Conservation (phyloP, 2,113 vertebrate genomes). For the Sialia sialis region DNA sequence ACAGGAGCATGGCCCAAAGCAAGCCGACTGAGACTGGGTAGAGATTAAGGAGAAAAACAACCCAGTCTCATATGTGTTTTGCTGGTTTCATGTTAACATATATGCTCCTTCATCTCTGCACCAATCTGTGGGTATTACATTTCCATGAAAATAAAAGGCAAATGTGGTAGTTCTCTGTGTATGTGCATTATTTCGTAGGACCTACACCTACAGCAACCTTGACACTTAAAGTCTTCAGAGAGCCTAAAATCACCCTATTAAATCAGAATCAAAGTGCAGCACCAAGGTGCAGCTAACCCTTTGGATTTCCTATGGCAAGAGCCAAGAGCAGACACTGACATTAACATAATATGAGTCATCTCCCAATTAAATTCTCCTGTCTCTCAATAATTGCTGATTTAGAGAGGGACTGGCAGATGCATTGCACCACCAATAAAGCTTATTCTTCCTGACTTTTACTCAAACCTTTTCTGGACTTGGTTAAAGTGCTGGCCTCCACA, state of each 20-base stretch:
- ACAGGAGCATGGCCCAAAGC: rapidly evolving
- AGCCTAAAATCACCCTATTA: neutral
- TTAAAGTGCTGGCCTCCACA: neutral
- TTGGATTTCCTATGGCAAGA: neutral
- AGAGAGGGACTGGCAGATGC: neutral
- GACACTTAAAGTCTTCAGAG: neutral
- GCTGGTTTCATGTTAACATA: neutral
- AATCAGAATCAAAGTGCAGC: neutral
- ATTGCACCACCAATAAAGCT: neutral
- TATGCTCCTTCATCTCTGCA: neutral
- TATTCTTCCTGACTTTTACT: neutral
- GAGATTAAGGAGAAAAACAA: neutral
- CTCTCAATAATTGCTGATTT: neutral
- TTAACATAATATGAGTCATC: neutral
- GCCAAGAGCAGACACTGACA: neutral
- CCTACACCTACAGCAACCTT: neutral
- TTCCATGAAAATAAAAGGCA: neutral
- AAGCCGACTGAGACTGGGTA: neutral
- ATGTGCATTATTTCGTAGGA: neutral
- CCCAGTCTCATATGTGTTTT: neutral
- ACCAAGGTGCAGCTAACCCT: neutral
- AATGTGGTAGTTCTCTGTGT: neutral
- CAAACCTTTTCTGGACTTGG: neutral
- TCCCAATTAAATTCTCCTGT: neutral
- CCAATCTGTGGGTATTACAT: neutral